Percentiles rank a stretch among this genome's conserved stretches.
These are phyloP conservation scores for Odontamblyopus rebecca DNA, from an alignment of 2,797 vertebrate genomes.

Conservation along the genomic window DNA sequence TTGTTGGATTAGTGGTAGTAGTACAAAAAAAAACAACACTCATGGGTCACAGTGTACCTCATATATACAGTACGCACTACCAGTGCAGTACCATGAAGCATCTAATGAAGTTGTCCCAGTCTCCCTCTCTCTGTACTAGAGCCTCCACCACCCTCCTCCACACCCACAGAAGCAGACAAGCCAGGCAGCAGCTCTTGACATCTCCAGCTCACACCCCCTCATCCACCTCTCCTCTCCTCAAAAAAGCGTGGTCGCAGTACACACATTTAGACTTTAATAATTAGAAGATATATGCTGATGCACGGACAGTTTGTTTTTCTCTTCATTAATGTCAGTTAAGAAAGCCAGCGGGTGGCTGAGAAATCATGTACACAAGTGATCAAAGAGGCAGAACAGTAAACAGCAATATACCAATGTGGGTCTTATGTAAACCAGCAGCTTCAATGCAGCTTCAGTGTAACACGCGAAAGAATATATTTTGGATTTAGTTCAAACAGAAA, in stretches of 20 bases:
- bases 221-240: conserved; percentile 52
- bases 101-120: background rate
- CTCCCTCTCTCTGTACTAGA: background rate
- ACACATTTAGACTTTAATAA: conserved; percentile 49
- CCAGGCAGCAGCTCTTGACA: conserved; percentile 69
- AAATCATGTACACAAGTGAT: conserved; percentile 47
- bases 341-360: conserved; percentile 27
- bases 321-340: conserved; percentile 66
- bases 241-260: conserved; percentile 27
- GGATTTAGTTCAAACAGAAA: background rate
- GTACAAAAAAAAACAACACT: background rate
- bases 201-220: conserved; percentile 69
- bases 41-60: background rate
- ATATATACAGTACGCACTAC: background rate
- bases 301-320: conserved; percentile 47
- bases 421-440: conserved; percentile 13
- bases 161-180: conserved; percentile 50
- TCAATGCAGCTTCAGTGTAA: conserved; percentile 5
- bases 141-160: conserved; percentile 22
- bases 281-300: conserved; percentile 46
- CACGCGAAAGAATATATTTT: background rate
- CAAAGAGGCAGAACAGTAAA: conserved; percentile 50
- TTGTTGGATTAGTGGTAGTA: background rate
- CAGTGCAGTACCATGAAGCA: background rate
- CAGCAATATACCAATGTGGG: conserved; percentile 15